Evolutionary conservation across 2,113 vertebrate genomes (phyloP), one percentile per base, ranked within the genome.

Genomic region (Thymallus thymallus): DNA sequence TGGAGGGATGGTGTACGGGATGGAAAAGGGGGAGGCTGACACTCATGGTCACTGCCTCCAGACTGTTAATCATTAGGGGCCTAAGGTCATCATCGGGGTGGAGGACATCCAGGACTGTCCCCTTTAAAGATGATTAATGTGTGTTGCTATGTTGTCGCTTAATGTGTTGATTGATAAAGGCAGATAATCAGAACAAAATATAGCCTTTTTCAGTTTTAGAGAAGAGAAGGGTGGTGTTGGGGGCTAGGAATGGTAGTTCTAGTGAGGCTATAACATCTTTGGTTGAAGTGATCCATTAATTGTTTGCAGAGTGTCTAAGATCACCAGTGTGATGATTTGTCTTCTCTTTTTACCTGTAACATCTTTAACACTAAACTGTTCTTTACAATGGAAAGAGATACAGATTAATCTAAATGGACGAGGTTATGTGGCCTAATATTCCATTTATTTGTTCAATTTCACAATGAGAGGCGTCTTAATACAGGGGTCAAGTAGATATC

Each of bases 21-120:
- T 14, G 9, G 14, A 23, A 77, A 68, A 78, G 76, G 29, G 29
- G 63, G 32, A 20, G 51, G 51, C 13, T 56, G 80, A 85, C 76
- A 79, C 82, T 86, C 84, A 87, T 84, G 88, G 84, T 76, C 86
- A 82, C 73, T 10, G 35, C 0, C 9, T 79, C 41, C 69, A 78
- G 83, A 86, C 84, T 84, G 77, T 41, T 41, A 41, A 41, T 41
- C 35, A 41, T 41, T 41, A 9, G 35, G 35, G 2, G 9, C 35
- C 35, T 41, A 9, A 41, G 35, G 35, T 41, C 35, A 41, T 29
- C 73, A 67, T 69, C 80, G 20, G 76, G 71, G 30, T 78, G 72
- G 80, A 83, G 86, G 81, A 85, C 86, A 84, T 55, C 48, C 32
- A 45, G 41, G 70, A 82, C 74, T 76, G 68, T 79, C 72, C 67